Base-by-base conservation (phyloP, 1,140 invertebrate genomes). In the Uloborus diversus region DNA sequence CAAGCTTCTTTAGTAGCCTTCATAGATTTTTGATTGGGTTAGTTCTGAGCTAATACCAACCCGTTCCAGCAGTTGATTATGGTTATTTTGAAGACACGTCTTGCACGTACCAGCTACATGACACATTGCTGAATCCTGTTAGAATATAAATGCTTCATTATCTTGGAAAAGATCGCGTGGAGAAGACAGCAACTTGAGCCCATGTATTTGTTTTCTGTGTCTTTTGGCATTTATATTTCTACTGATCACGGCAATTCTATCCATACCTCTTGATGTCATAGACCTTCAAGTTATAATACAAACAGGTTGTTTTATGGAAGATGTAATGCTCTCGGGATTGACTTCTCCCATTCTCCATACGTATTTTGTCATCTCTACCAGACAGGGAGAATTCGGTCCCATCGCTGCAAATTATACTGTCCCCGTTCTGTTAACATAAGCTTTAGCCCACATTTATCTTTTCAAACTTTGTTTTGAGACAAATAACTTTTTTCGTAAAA, bases 111-210 rank as follows among this genome's bases (percentile, higher is more conserved):
- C 57, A 61, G 14, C 57, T 7, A 61, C 7, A 61, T 61, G 14
- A 61, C 30, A 61, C 30, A 28, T 5, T 27, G 57, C 57, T 27
- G n/a, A 14, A 61, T 61, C 5, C 57, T 61, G 27, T 28, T 28
- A 9, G n/a, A 61, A 61, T 61, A 61, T 61, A 61, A 61, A 61
- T 61, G 7, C 57, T 61, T 61, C 14, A 61, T 61, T 27, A 61
- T 61, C 14, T 32, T 61, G 57, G 13, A 32, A 56, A 56, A 56
- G 51, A 56, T 25, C 51, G 20, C 51, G 20, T 56, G 17, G 9
- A 56, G 20, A 56, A 56, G 7, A 20, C 51, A n/a, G 14, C 51
- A 56, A 20, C 23, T 56, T 5, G 23, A 25, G 23, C 14, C 5
- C 7, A 56, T 11, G 51, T 56, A 56, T 7, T 11, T 56, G 20